phyloP scores from a whole-genome alignment of 2,113 vertebrate species.

The Recurvirostra avosetta region DNA sequence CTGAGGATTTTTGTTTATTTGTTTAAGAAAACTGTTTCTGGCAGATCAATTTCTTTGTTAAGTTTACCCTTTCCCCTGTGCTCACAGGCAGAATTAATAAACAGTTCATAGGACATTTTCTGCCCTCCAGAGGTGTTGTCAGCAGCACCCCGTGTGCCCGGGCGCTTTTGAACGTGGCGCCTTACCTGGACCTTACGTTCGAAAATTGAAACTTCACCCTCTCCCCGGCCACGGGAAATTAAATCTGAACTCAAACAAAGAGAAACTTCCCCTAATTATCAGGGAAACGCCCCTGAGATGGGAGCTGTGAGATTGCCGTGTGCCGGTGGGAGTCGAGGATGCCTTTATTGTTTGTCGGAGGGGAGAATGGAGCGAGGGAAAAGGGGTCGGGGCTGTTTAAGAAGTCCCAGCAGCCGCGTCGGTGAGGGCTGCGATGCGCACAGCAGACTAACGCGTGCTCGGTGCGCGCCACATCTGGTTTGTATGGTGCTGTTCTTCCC shows the following conservation, averaged over 20 bases:
- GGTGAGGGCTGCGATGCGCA: accelerated
- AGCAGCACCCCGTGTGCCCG: background rate
- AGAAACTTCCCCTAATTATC: too few species aligned
- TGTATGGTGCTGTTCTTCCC: background rate
- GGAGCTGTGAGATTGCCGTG: accelerated
- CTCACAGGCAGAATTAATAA: background rate
- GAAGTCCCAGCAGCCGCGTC: background rate
- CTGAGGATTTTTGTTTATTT: background rate
- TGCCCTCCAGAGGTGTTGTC: background rate
- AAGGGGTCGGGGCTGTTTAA: background rate
- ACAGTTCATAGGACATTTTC: accelerated
- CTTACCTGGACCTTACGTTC: too few species aligned
- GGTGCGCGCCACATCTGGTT: background rate
- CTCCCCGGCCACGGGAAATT: background rate
- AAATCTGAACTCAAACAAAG: background rate
- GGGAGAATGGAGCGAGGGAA: accelerated
- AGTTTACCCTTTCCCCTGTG: accelerated
- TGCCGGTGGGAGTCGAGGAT: accelerated
- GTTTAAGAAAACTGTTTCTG: background rate
- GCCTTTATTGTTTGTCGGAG: too few species aligned
- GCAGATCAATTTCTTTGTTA: background rate
- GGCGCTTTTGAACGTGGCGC: accelerated
- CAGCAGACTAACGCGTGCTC: background rate
- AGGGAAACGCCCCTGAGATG: accelerated
- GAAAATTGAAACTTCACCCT: background rate